Base-by-base conservation (phyloP, 2,888 invertebrate genomes). In the Campoplex nolae region DNA sequence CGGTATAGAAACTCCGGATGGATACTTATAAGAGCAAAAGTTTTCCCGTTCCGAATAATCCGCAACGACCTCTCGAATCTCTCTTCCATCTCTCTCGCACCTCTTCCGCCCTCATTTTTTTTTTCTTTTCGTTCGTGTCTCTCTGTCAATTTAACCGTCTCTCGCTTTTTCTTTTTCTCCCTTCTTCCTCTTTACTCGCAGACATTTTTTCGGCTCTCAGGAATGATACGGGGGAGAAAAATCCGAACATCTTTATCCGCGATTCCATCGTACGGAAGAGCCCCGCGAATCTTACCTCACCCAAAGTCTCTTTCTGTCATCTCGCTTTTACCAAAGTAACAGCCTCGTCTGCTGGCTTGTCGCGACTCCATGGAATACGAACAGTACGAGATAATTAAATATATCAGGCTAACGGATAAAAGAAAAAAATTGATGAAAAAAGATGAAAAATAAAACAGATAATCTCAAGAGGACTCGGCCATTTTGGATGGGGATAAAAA, bases 361-460 rank as follows among this genome's bases (percentile, higher is more conserved):
- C 32, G 35, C 28, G 42, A n/a, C 58, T 70, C 65, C 48, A 28
- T 35, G 23, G 65, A 48, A 67, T 77, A 48, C 23, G 48, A 65
- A 80, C 75, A 51, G 75, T 42, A 54, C 88, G 89, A 90, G 92
- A 93, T 93, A 93, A 93, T 93, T 92, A 92, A 92, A 93, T 93
- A 92, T 91, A 92, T 92, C 92, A 87, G 90, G 81, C 89, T 88
- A 90, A 58, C 23, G 51, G 42, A 48, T 8, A 51, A 71, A 71
- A 76, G 65, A 74, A 38, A 38, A 38, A 38, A 4, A 38, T 4
- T 38, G 38, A 38, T 4, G 6, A 38, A 38, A 4, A 92, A 92
- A 18, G 18, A 48, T 48, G 4, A 16, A 16, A 48, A 48, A 48
- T 48, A 48, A 48, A n/a, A 51, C 7, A 18, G 51, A 51, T 16